Evolutionary conservation across 2,113 vertebrate genomes (phyloP), one percentile per base, ranked within the genome.

Genomic region (Bubo bubo): DNA sequence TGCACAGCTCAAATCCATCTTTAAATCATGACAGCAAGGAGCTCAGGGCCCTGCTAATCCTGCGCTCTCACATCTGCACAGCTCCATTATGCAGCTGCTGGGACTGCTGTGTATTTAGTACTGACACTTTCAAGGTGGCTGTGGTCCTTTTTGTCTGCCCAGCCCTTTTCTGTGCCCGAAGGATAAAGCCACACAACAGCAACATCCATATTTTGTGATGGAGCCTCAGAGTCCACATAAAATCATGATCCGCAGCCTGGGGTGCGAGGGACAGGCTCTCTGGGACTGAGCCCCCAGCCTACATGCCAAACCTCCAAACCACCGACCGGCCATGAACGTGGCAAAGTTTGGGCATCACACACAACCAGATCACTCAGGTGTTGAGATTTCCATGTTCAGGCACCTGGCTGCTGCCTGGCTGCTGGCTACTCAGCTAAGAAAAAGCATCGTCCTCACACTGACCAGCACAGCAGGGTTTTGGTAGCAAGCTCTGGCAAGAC

Each of bases 311-410:
- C 8, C 74, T 59, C 10, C n/a, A 62, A 12, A 23, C 6, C n/a
- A 9, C 1, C 0, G 0, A 8, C 16, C 0, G 3, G 30, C 60
- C 21, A 11, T 0, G 18, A 49, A 37, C 2, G 1, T 1, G 0
- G 50, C 35, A 7, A 77, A 32, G 3, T 3, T 22, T 34, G 47
- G 35, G 27, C 37, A 26, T 3, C 2, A 5, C 14, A 3, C 26
- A 56, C 20, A 72, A 4, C 11, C 52, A 55, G 28, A 17, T 11
- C 4, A 2, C 39, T 60, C 0, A 0, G 19, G 14, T 1, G 1
- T 9, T 55, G 7, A 4, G 3, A 7, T 14, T 50, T 41, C 27
- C 73, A 43, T 62, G 47, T 26, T 50, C 37, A 67, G 26, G 27
- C 22, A 39, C 49, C 11, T n/a, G 35, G 17, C 19, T 64, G 20